Conservation (phyloP, 2,797 vertebrate genomes). For the Catostomus latipinnis region DNA sequence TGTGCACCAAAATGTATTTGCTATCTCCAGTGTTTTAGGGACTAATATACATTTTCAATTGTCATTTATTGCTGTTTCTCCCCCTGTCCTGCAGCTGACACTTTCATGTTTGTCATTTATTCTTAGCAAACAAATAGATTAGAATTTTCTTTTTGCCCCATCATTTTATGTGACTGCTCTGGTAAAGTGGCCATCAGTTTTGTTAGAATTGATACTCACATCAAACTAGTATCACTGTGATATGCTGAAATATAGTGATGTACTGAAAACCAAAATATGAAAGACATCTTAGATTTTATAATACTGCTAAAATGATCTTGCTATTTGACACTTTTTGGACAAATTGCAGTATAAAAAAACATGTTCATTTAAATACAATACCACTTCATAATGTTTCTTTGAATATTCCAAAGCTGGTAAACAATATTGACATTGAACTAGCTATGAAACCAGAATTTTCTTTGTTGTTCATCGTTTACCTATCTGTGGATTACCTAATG, state of each 20-base stretch:
- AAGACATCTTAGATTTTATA: not conserved
- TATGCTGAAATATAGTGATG: not conserved
- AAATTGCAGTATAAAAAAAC: not conserved
- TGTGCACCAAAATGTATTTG: not conserved
- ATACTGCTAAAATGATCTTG: not conserved
- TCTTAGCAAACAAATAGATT: constrained; percentile 5
- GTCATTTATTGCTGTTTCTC: not conserved
- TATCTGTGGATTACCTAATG: constrained; percentile 44
- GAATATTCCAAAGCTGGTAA: not conserved
- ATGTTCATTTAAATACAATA: not conserved
- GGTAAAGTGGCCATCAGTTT: not conserved
- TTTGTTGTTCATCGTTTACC: constrained; percentile 25
- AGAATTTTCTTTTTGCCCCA: not conserved
- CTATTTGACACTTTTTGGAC: not conserved
- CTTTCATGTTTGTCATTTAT: not conserved
- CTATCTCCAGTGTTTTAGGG: not conserved
- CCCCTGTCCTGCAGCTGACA: not conserved
- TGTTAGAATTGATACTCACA: not conserved
- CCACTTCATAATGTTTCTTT: not conserved
- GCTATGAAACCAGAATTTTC: not conserved
- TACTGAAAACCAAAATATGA: not conserved
- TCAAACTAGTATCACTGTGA: not conserved
- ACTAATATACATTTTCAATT: not conserved
- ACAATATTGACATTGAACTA: not conserved
- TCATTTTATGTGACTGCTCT: not conserved